Conservation (phyloP, 1,140 invertebrate species). For the Trichonephila inaurata region DNA sequence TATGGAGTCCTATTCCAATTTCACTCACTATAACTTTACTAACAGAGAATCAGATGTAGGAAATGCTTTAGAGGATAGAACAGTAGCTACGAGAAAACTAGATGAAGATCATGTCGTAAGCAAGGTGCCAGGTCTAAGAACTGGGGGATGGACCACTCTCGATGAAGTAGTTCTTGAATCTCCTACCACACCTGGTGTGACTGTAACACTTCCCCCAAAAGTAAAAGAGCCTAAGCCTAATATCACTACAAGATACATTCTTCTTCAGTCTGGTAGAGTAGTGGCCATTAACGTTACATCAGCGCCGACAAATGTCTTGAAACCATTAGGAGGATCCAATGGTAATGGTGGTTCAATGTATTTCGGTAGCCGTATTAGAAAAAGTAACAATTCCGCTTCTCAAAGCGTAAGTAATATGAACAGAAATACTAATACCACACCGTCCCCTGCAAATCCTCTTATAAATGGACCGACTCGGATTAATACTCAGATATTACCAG, state of each 20-base stretch:
- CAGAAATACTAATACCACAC: not conserved
- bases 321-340: not conserved
- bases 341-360: not conserved
- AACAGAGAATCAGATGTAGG: not conserved
- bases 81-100: not conserved
- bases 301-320: not conserved
- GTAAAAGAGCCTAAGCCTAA: conserved; percentile 11
- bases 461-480: not conserved
- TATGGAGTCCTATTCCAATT: conserved; percentile 30
- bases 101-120: conserved; percentile 64
- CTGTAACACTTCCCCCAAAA: not conserved
- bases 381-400: not conserved
- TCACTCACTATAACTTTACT: not conserved
- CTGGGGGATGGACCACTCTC: not conserved
- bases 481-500: not conserved
- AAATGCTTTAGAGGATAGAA: not conserved
- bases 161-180: conserved; percentile 42
- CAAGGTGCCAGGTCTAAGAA: conserved; percentile 28
- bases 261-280: conserved; percentile 62
- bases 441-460: not conserved
- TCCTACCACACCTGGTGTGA: conserved; percentile 40
- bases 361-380: conserved; percentile 62
- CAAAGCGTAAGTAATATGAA: not conserved
- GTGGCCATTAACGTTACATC: conserved; percentile 68
- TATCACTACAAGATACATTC: conserved; percentile 64